These are phyloP conservation scores for Hemicrepidius hirtus DNA, from an alignment of 2,888 invertebrate species.

Conservation along the genomic window DNA sequence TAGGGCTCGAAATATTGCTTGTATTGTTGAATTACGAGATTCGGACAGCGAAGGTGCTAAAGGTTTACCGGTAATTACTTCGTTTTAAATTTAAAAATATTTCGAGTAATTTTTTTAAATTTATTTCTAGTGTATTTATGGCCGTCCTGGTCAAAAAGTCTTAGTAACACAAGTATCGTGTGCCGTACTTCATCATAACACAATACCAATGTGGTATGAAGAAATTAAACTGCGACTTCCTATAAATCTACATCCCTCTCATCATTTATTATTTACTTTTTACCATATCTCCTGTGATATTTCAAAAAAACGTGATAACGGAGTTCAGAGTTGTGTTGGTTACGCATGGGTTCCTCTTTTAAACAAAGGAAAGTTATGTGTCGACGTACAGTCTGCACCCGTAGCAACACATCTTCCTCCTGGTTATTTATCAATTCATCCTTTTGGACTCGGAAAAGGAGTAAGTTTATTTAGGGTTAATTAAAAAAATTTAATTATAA, in stretches of 20 bases:
- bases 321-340: constrained; percentile 90
- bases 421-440: constrained; percentile 92
- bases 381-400: constrained; percentile 88
- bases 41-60: constrained; percentile 83
- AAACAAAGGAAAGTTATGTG: constrained; percentile 87
- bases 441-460: constrained; percentile 93
- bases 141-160: constrained; percentile 79
- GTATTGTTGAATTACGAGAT: constrained; percentile 90
- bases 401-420: constrained; percentile 92
- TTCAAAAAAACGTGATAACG: constrained; percentile 83
- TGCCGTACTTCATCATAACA: constrained; percentile 91
- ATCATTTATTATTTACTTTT: constrained; percentile 96
- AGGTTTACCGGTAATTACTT: constrained; percentile 81
- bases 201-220: constrained; percentile 93
- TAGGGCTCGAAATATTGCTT: constrained; percentile 95
- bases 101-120: not conserved
- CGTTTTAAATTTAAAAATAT: not conserved
- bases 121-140: constrained; percentile 81
- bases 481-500: no score
- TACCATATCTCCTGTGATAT: constrained; percentile 96
- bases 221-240: constrained; percentile 95
- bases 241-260: constrained; percentile 86
- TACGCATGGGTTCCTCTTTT: constrained; percentile 95
- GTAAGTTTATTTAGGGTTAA: no score
- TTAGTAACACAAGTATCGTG: constrained; percentile 83